A percentile compares a stretch with the other conserved stretches of the same genome.
Conservation (phyloP, 2,888 invertebrate species). For the Tromatobia lineatoria region DNA sequence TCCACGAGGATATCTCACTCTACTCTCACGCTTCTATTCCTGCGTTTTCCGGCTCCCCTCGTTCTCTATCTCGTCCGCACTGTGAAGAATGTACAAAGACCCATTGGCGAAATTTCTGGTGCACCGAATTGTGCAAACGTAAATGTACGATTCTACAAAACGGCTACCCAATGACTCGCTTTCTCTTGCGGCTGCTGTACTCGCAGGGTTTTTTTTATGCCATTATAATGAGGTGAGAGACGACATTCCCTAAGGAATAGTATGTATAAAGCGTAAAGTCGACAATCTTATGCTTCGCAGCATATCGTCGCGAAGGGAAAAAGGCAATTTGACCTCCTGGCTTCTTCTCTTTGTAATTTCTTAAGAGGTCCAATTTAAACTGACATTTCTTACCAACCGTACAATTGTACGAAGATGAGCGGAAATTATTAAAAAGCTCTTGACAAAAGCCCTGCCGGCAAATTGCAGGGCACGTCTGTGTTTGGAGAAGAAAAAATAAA, state of each 20-base stretch:
- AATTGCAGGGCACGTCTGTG: constrained; percentile 41
- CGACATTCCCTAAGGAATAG: constrained; percentile 64
- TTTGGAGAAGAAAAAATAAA: constrained; percentile 18
- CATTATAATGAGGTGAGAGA: constrained; percentile 70
- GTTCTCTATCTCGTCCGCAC: constrained; percentile 23
- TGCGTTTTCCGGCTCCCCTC: constrained; percentile 22
- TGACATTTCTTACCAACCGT: constrained; percentile 65
- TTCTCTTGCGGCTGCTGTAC: constrained; percentile 29
- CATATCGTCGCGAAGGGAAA: constrained; percentile 57
- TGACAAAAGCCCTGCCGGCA: constrained; percentile 30
- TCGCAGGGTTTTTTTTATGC: constrained; percentile 42
- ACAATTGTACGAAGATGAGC: constrained; percentile 65
- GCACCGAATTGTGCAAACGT: constrained; percentile 62
- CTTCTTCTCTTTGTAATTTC: constrained; percentile 65
- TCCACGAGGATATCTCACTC: constrained; percentile 57
- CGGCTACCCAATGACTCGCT: constrained; percentile 60
- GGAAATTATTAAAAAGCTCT: constrained; percentile 69
- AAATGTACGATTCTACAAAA: constrained; percentile 66
- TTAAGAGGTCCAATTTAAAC: constrained; percentile 69
- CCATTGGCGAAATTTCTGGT: constrained; percentile 66
- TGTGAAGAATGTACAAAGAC: constrained; percentile 55
- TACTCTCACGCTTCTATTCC: constrained; percentile 24
- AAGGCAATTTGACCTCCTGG: constrained; percentile 63
- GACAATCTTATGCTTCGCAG: constrained; percentile 67
- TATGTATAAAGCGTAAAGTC: constrained; percentile 65